A percentile compares a stretch with the other conserved stretches of the same genome.
These are phyloP conservation scores for Neolamprologus sp. DNA, from an alignment of 2,113 vertebrate genomes.

Conservation along the genomic window DNA sequence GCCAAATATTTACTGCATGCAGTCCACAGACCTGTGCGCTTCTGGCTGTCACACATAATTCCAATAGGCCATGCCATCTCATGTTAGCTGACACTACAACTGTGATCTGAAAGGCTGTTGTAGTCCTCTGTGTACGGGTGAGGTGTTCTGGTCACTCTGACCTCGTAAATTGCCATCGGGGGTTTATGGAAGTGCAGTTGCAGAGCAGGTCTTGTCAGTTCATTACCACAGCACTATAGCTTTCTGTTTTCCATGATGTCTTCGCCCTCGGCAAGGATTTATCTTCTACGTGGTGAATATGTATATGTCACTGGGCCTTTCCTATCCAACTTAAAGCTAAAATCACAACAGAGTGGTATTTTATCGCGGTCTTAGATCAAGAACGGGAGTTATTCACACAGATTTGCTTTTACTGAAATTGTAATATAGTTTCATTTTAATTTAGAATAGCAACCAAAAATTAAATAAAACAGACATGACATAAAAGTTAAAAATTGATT, in stretches of 20 bases:
- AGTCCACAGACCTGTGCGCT: not conserved
- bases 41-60: not conserved
- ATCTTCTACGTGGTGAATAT: conserved; percentile 14
- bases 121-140: conserved; percentile 5
- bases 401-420: not conserved
- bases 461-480: not conserved
- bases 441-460: not conserved
- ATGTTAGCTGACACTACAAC: not conserved
- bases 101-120: not conserved
- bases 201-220: conserved; percentile 58
- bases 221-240: conserved; percentile 65
- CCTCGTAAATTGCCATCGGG: conserved; percentile 53
- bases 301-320: not conserved
- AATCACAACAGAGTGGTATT: not conserved
- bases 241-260: conserved; percentile 58
- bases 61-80: not conserved
- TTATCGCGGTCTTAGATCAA: not conserved
- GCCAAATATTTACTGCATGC: conserved; percentile 5
- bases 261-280: conserved; percentile 28
- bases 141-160: conserved; percentile 45
- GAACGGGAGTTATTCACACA: not conserved
- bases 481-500: not conserved
- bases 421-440: not conserved
- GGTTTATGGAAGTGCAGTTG: conserved; percentile 52
- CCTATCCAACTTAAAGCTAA: not conserved